phyloP scores from a whole-genome alignment of 2,797 vertebrate species.

The Tenualosa thibaudeaui region DNA sequence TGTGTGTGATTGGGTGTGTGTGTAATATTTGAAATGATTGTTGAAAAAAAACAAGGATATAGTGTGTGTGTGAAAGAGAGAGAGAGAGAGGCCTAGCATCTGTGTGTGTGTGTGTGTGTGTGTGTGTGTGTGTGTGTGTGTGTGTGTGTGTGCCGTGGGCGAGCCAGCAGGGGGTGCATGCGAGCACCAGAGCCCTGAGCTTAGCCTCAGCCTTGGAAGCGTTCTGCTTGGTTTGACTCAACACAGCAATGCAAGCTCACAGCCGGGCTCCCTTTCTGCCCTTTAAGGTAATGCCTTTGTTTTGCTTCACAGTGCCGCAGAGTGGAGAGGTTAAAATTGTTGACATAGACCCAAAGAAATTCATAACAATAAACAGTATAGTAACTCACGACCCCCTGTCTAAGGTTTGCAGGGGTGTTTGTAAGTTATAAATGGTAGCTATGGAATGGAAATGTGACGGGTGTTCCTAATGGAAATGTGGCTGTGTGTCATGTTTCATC shows the following conservation, averaged over 20 bases:
- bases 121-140: conserved; percentile 25
- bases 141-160: background rate
- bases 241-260: background rate
- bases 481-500: background rate
- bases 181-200: conserved; percentile 1
- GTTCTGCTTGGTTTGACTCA: conserved; percentile 6
- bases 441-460: background rate
- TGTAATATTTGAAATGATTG: too few relatives aligned
- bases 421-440: background rate
- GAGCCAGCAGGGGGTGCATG: conserved; percentile 15
- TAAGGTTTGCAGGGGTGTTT: background rate
- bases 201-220: background rate
- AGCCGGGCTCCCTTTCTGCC: background rate
- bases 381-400: background rate
- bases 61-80: background rate
- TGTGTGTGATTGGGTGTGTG: background rate
- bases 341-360: background rate
- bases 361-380: background rate
- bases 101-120: background rate
- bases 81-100: background rate
- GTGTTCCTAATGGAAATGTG: background rate
- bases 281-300: background rate
- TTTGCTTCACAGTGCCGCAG: background rate
- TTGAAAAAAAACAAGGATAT: too few relatives aligned
- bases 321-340: background rate